Evolutionary conservation across 2,888 invertebrate genomes (phyloP).

Genomic region (Perizoma affinitatum): DNA sequence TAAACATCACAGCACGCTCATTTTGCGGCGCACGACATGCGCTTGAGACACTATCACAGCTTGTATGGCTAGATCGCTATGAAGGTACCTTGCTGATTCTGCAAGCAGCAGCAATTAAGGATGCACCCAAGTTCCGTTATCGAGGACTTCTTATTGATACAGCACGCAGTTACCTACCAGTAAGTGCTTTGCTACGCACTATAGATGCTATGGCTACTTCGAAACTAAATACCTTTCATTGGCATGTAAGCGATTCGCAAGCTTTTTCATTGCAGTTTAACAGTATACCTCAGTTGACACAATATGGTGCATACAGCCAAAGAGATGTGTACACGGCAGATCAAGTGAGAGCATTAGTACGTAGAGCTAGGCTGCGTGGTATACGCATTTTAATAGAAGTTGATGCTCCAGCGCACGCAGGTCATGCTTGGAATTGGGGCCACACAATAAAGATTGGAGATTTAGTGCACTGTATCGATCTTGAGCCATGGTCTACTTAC

Average conservation of each 20-base stretch:
- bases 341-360: constrained; percentile 88
- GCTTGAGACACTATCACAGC: constrained; percentile 89
- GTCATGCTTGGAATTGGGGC: constrained; percentile 92
- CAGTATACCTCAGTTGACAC: constrained; percentile 88
- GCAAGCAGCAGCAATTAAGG: constrained; percentile 86
- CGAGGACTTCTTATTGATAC: constrained; percentile 96
- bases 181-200: constrained; percentile 87
- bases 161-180: constrained; percentile 92
- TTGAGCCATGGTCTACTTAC: constrained; percentile 88
- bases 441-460: constrained; percentile 86
- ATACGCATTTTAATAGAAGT: constrained; percentile 94
- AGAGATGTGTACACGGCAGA: constrained; percentile 88
- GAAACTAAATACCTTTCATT: constrained; percentile 96
- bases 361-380: constrained; percentile 91
- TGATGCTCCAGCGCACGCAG: constrained; percentile 93
- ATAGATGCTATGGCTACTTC: constrained; percentile 94
- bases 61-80: constrained; percentile 89
- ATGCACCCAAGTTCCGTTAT: constrained; percentile 90
- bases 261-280: constrained; percentile 93
- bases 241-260: constrained; percentile 95
- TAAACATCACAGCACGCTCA: constrained; percentile 85
- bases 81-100: constrained; percentile 84
- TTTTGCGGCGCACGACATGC: constrained; percentile 91
- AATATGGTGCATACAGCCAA: constrained; percentile 91
- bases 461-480: constrained; percentile 88